These are phyloP conservation scores for Toxotes jaculatrix DNA, from an alignment of 2,113 vertebrate genomes.

Conservation along the genomic window DNA sequence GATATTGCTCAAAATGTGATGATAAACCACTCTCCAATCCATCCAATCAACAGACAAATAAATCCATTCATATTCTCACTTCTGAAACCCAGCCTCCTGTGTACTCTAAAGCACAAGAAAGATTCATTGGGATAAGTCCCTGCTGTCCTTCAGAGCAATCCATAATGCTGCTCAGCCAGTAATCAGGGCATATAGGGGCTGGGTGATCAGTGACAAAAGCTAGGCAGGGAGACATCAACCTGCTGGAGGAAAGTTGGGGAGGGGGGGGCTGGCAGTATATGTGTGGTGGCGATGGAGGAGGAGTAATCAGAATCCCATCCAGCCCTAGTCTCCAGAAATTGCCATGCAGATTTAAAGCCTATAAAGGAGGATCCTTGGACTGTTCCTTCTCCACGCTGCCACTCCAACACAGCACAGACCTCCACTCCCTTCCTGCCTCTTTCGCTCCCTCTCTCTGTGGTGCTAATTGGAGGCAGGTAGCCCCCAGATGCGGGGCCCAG, in stretches of 20 bases:
- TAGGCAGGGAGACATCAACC: conserved; percentile 80
- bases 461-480: conserved; percentile 85
- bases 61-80: conserved; percentile 67
- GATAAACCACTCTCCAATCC: conserved; percentile 61
- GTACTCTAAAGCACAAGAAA: conserved; percentile 30
- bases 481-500: conserved; percentile 79
- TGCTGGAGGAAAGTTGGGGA: conserved; percentile 67
- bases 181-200: conserved; percentile 78
- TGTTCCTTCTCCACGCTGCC: conserved; percentile 42
- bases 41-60: conserved; percentile 64
- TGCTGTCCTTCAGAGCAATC: conserved; percentile 77
- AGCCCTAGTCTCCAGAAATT: conserved; percentile 77
- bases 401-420: conserved; percentile 38
- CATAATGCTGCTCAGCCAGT: conserved; percentile 76
- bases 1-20: conserved; percentile 49
- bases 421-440: conserved; percentile 50
- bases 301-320: conserved; percentile 81
- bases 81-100: conserved; percentile 42
- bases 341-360: conserved; percentile 86
- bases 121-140: conserved; percentile 71
- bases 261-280: conserved; percentile 20
- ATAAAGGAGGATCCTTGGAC: conserved; percentile 78
- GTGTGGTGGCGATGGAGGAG: conserved; percentile 47
- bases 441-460: conserved; percentile 41
- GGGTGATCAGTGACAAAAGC: conserved; percentile 83